Evolutionary conservation across 1,140 invertebrate species (phyloP).

Genomic region (Penaeus indicus): DNA sequence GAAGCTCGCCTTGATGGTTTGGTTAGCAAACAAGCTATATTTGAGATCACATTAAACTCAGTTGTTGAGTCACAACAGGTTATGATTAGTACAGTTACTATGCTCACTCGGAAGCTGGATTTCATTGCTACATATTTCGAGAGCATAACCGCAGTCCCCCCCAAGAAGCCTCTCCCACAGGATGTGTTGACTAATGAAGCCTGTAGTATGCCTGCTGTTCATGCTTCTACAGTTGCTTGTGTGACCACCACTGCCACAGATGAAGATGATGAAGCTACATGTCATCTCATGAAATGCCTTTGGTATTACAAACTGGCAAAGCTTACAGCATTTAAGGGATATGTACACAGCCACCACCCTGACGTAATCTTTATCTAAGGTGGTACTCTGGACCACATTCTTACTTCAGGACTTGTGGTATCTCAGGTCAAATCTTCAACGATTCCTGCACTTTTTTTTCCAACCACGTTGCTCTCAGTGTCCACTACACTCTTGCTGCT

Average conservation of each 20-base stretch:
- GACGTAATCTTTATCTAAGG: background rate
- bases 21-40: background rate
- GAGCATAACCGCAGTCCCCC: too few relatives aligned
- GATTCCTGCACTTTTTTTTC: background rate
- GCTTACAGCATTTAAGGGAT: too few relatives aligned
- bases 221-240: too few relatives aligned
- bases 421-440: background rate
- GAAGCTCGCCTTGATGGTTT: background rate
- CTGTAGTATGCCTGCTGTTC: too few relatives aligned
- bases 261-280: too few relatives aligned
- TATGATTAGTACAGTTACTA: background rate
- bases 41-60: background rate
- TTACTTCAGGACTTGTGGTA: background rate
- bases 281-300: too few relatives aligned
- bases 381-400: background rate
- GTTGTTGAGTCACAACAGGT: constrained; percentile 39
- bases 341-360: background rate
- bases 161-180: too few relatives aligned
- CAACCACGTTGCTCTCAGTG: background rate
- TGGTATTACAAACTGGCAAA: too few relatives aligned
- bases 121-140: too few relatives aligned
- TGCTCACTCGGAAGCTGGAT: background rate
- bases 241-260: too few relatives aligned
- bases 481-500: background rate
- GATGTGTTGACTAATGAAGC: too few relatives aligned